phyloP scores from a whole-genome alignment of 2,888 invertebrate species.

The Sinhomidia bicolor region DNA sequence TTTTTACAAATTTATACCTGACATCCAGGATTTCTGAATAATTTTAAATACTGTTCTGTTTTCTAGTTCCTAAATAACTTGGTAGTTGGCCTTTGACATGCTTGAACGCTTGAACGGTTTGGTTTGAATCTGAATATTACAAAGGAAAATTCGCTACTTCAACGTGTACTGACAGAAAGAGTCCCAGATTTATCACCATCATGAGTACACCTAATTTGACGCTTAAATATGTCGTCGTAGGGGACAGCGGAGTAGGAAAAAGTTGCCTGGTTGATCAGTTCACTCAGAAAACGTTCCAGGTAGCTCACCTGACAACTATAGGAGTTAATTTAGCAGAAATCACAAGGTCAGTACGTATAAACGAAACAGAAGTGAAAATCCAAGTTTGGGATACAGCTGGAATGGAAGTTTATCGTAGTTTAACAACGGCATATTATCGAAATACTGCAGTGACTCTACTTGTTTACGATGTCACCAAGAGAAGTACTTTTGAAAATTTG shows the following conservation, averaged over 20 bases:
- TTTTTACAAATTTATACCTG: no score
- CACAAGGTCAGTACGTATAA: conserved; percentile 35
- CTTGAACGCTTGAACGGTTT: no score
- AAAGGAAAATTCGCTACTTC: no score
- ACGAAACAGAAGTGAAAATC: conserved; percentile 53
- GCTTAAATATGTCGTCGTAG: conserved; percentile 63
- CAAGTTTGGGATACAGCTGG: conserved; percentile 69
- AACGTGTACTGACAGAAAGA: no score
- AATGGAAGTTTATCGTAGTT: conserved; percentile 63
- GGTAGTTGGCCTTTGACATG: no score
- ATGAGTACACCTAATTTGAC: no score
- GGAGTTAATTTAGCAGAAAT: conserved; percentile 65
- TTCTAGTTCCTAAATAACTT: no score
- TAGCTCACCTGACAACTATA: conserved; percentile 60
- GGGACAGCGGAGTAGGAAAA: conserved; percentile 67
- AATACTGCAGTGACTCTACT: conserved; percentile 66
- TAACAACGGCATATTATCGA: conserved; percentile 70
- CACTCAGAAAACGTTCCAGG: conserved; percentile 55
- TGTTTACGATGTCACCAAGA: conserved; percentile 60
- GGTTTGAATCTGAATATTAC: no score
- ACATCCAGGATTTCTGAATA: no score
- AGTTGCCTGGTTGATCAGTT: conserved; percentile 63
- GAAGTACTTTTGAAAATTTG: conserved; percentile 58
- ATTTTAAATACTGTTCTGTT: no score
- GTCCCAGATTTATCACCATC: no score